Conservation (phyloP, 1,140 invertebrate genomes). For the Idris sp. region DNA sequence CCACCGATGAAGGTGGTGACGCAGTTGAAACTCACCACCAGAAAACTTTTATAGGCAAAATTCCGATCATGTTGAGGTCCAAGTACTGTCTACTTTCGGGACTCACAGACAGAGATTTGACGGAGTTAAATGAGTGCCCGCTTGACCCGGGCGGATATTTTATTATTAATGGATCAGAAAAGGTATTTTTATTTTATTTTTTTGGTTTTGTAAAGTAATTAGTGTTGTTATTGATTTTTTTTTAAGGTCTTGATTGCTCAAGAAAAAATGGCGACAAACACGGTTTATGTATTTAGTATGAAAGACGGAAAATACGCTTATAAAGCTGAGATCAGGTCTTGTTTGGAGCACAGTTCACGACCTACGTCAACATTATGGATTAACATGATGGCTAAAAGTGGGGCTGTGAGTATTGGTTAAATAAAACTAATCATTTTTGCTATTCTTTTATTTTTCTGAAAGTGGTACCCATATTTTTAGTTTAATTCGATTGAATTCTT, state of each 20-base stretch:
- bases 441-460: no score
- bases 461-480: no score
- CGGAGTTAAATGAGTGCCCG: slow-evolving; percentile 98
- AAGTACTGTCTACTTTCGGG: slow-evolving; percentile 96
- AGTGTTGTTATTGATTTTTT: neutral
- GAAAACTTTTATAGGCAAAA: slow-evolving; percentile 99
- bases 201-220: neutral
- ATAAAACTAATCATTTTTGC: no score
- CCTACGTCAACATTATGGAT: slow-evolving; percentile 98
- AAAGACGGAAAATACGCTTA: slow-evolving; percentile 98
- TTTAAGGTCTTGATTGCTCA: slow-evolving; percentile 92
- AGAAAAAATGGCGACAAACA: slow-evolving; percentile 99
- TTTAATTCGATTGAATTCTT: no score
- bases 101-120: slow-evolving; percentile 97
- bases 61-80: slow-evolving; percentile 98
- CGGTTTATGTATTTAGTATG: slow-evolving; percentile 99
- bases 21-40: slow-evolving; percentile 77
- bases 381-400: slow-evolving; percentile 98
- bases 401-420: slow-evolving; percentile 81
- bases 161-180: slow-evolving; percentile 97
- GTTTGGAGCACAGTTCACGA: slow-evolving; percentile 93
- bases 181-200: slow-evolving; percentile 79
- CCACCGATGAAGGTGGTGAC: no score
- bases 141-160: slow-evolving; percentile 99
- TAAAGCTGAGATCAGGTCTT: slow-evolving; percentile 97